A percentile compares a stretch with the other conserved stretches of the same genome.
Evolutionary conservation across 2,113 vertebrate genomes (phyloP).

Genomic region (Mobula birostris): DNA sequence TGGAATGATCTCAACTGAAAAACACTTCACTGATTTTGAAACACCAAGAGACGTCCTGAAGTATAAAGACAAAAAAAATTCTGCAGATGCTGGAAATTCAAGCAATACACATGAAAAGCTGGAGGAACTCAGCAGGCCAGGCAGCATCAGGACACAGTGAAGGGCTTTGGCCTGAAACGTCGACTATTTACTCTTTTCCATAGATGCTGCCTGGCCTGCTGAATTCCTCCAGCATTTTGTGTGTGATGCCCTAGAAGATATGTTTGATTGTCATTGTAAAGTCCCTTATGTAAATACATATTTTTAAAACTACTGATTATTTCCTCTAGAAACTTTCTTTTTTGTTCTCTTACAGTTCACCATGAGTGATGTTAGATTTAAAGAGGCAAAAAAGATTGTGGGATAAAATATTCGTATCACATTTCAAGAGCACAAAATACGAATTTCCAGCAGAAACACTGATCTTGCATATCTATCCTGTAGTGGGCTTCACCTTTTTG

Average conservation of each 20-base stretch:
- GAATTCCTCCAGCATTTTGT: too few relatives aligned
- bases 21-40: neutral
- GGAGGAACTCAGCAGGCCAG: too few relatives aligned
- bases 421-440: neutral
- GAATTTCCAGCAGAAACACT: neutral
- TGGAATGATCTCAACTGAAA: neutral
- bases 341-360: neutral
- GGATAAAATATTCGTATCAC: neutral
- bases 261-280: neutral
- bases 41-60: neutral
- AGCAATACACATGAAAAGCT: too few relatives aligned
- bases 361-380: neutral
- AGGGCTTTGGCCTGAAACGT: too few relatives aligned
- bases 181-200: too few relatives aligned
- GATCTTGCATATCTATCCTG: neutral
- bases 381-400: neutral
- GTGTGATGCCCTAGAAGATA: too few relatives aligned
- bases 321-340: neutral
- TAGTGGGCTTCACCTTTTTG: neutral
- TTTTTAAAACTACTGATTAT: neutral
- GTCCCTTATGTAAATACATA: neutral
- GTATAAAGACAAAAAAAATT: neutral
- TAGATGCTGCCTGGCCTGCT: too few relatives aligned
- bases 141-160: too few relatives aligned
- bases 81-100: too few relatives aligned